Evolutionary conservation across 2,888 invertebrate genomes (phyloP), one percentile per base, ranked within the genome.

Genomic region (Schizotus pectinicornis): DNA sequence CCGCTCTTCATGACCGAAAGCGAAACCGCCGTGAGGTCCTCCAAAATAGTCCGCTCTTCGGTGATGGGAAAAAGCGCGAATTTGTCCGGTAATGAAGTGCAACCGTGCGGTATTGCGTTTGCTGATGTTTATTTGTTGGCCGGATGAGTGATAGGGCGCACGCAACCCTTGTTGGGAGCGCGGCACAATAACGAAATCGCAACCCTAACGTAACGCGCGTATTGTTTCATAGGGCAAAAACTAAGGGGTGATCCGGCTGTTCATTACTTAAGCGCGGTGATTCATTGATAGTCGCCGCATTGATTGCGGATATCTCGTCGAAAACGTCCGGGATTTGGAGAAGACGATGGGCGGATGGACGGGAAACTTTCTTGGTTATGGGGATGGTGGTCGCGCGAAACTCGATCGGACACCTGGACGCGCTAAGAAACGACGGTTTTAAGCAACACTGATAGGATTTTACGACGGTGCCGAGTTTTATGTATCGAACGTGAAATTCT

Each of bases 121-220:
- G 22, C 22, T 22, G 41, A 35, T 11, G 35, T 14, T 30, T 48
- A 30, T 49, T 49, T 35, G 32, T 49, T 49, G 11, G 38, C 9
- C 37, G 30, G 30, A 38, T 31, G 39, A 32, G 9, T 34, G 30
- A 42, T 45, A 54, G 59, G 45, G 54, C 58, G 56, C 64, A 64
- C 65, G 66, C 65, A 67, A 67, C 66, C 67, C 67, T 62, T 51
- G 56, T 60, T 53, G 55, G 41, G 42, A 49, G 51, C 56, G 11
- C 13, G 33, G 47, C 46, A 35, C 41, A 55, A 55, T 48, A 55
- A 48, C 34, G 22, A 46, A 45, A 52, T 48, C 36, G 55, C 55
- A 55, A 50, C 56, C 49, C 49, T 50, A 41, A 33, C n/a, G 7
- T 31, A 13, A 33, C 36, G 13, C n/a, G n/a, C 12, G 9, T 30